These are phyloP conservation scores for Philotrypesis tridentata DNA, from an alignment of 1,140 invertebrate species.

Conservation along the genomic window DNA sequence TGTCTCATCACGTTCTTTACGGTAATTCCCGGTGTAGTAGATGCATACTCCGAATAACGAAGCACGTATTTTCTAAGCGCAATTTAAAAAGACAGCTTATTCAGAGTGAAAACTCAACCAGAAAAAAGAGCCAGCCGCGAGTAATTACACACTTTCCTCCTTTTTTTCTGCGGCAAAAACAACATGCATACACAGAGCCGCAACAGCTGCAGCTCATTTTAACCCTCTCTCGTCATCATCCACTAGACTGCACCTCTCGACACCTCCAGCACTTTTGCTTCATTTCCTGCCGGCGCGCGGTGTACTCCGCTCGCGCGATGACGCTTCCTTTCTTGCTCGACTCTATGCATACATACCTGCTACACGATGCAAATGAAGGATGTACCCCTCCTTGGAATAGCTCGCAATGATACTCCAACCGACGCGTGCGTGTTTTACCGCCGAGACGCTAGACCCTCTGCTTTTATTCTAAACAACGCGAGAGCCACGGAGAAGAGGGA, in stretches of 20 bases:
- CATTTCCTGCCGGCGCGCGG: constrained; percentile 1
- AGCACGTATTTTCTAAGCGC: too few relatives aligned
- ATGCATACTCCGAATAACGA: not conserved
- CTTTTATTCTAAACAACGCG: constrained; percentile 22
- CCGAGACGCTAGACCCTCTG: not conserved
- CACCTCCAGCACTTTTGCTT: not conserved
- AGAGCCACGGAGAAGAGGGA: too few relatives aligned
- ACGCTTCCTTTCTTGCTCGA: not conserved
- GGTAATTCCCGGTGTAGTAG: too few relatives aligned
- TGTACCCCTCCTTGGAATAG: not conserved
- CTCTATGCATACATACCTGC: not conserved
- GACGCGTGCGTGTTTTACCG: not conserved
- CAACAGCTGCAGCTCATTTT: not conserved
- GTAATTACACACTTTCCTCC: not conserved
- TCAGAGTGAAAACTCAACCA: too few relatives aligned
- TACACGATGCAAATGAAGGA: constrained; percentile 21
- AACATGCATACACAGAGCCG: too few relatives aligned
- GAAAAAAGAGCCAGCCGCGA: not conserved
- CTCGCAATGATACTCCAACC: constrained; percentile 10
- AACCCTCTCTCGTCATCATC: not conserved
- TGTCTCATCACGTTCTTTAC: too few relatives aligned
- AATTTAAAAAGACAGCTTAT: too few relatives aligned
- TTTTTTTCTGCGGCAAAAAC: not conserved
- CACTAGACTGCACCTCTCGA: not conserved
- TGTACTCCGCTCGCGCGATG: not conserved